These are phyloP conservation scores for Eurystomus glaucurus DNA, from an alignment of 2,797 vertebrate genomes.

Conservation along the genomic window DNA sequence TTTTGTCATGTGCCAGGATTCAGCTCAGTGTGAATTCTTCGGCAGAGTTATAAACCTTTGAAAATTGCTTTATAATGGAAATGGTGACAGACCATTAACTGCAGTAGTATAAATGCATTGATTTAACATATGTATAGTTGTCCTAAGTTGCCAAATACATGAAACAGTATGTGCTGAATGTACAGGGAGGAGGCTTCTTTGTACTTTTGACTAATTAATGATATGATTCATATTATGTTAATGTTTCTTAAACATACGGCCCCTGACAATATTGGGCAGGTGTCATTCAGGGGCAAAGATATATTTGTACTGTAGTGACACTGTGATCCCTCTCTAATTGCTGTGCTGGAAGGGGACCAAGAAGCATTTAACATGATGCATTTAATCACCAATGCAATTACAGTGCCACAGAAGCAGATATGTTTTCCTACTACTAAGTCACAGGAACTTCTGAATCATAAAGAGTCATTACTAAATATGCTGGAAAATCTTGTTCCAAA, in stretches of 20 bases:
- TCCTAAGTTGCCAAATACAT: conserved; percentile 49
- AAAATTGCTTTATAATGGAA: conserved; percentile 84
- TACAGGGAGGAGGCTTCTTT: not conserved
- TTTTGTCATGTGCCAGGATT: conserved; percentile 73
- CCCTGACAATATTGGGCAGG: not conserved
- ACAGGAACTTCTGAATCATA: conserved; percentile 67
- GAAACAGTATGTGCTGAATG: not conserved
- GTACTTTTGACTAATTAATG: conserved; percentile 4
- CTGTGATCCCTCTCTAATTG: conserved; percentile 59
- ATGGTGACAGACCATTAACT: conserved; percentile 81
- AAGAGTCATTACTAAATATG: conserved; percentile 65
- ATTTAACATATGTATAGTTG: conserved; percentile 50
- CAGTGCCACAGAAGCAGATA: conserved; percentile 60
- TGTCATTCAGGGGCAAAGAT: conserved; percentile 32
- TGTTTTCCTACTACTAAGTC: conserved; percentile 67
- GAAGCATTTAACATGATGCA: conserved; percentile 64
- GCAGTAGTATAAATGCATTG: conserved; percentile 43
- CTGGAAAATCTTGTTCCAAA: conserved; percentile 53
- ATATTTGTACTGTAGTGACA: conserved; percentile 26
- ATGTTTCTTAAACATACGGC: not conserved
- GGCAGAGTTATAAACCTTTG: conserved; percentile 78
- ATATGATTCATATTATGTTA: conserved; percentile 26
- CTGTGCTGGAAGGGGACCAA: conserved; percentile 66
- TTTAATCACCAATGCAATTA: conserved; percentile 77
- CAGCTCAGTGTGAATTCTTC: conserved; percentile 71